phyloP scores from a whole-genome alignment of 2,797 vertebrate genomes.

The Sorex maritimensis region DNA sequence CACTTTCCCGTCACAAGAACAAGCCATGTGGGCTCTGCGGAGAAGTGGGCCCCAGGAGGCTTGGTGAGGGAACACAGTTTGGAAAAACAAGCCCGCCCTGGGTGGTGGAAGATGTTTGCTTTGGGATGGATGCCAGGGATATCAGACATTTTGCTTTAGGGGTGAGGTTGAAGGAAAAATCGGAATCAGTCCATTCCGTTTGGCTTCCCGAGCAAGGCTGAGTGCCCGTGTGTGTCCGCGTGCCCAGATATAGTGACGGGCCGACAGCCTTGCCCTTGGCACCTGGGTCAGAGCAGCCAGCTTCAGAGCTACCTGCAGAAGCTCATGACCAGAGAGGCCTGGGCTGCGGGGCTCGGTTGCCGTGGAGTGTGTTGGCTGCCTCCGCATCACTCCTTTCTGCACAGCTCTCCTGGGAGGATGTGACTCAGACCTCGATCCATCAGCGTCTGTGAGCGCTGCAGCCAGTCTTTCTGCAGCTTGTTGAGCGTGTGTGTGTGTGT shows the following conservation, averaged over 20 bases:
- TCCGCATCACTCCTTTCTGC: neutral
- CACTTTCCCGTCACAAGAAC: neutral
- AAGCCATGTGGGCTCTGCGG: neutral
- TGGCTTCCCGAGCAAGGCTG: neutral
- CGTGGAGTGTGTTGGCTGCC: neutral
- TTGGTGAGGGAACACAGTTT: neutral
- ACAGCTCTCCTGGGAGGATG: neutral
- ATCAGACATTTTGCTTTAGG: constrained; percentile 8
- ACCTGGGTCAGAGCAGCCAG: neutral
- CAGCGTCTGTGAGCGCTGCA: neutral
- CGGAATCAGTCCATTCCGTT: neutral
- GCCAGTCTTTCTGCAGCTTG: constrained; percentile 5
- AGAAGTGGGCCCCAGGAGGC: neutral
- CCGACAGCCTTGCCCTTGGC: neutral
- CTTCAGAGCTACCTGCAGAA: neutral
- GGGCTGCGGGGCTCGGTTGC: neutral
- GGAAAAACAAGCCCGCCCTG: neutral
- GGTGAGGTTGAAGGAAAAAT: neutral
- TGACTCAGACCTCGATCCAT: too few species aligned
- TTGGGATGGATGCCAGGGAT: neutral
- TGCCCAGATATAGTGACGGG: too few species aligned
- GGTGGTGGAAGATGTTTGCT: neutral
- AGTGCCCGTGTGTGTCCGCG: neutral
- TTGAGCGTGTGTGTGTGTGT: neutral
- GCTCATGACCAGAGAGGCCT: neutral